phyloP scores from a whole-genome alignment of 2,888 invertebrate genomes.

The Augochlorella aurata region DNA sequence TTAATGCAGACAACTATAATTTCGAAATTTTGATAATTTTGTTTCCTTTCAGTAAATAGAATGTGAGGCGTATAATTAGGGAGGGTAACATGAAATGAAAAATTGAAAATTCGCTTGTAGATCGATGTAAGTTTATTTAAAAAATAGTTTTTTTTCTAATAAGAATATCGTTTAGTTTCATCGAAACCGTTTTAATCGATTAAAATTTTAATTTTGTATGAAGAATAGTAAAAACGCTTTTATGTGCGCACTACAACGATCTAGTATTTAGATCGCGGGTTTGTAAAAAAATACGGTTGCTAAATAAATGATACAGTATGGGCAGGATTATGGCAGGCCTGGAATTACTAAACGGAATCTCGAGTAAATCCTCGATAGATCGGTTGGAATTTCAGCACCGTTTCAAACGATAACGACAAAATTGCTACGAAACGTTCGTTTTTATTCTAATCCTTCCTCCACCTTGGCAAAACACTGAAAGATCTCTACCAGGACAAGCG shows the following conservation, averaged over 20 bases:
- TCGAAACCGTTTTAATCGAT: not conserved
- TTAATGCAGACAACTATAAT: too few relatives aligned
- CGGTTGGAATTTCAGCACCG: not conserved
- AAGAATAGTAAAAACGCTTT: not conserved
- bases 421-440: constrained; percentile 9
- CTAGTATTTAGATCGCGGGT: too few relatives aligned
- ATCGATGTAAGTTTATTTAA: not conserved
- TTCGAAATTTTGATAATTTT: too few relatives aligned
- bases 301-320: not conserved
- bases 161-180: not conserved
- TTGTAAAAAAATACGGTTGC: not conserved
- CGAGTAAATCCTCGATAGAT: constrained; percentile 7
- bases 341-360: not conserved
- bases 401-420: not conserved
- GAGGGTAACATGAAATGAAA: too few relatives aligned
- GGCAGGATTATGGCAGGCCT: not conserved
- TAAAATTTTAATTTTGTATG: not conserved
- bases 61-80: too few relatives aligned
- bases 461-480: constrained; percentile 1
- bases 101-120: too few relatives aligned
- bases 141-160: not conserved
- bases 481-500: constrained; percentile 3
- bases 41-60: too few relatives aligned
- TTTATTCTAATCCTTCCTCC: not conserved
- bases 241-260: too few relatives aligned